Conservation (phyloP, 2,113 vertebrate species). For the Syngnathus floridae region DNA sequence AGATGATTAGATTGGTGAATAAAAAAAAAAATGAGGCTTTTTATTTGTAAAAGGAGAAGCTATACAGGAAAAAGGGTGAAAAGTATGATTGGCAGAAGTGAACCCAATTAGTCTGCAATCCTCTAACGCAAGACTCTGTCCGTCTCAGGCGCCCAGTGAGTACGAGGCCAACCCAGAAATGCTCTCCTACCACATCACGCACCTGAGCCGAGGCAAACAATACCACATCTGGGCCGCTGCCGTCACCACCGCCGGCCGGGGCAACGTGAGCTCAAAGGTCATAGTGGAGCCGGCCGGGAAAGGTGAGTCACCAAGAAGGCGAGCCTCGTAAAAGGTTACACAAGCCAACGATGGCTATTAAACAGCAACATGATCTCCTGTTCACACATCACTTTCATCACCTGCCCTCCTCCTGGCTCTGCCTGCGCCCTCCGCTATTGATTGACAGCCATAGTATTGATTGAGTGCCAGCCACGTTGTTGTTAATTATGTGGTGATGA, state of each 20-base stretch:
- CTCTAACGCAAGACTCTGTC: constrained; percentile 28
- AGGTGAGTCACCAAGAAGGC: constrained; percentile 68
- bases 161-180: constrained; percentile 94
- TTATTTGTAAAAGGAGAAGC: too few species aligned
- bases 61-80: too few species aligned
- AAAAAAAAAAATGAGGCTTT: too few species aligned
- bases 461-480: constrained; percentile 53
- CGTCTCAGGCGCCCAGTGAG: constrained; percentile 87
- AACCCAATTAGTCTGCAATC: neutral
- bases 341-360: constrained; percentile 26
- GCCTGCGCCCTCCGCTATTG: constrained; percentile 47
- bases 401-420: constrained; percentile 23
- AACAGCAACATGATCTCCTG: constrained; percentile 19
- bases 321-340: constrained; percentile 47
- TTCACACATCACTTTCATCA: constrained; percentile 24
- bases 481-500: constrained; percentile 75
- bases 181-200: constrained; percentile 92
- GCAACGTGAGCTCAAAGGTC: constrained; percentile 95
- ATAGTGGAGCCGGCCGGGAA: constrained; percentile 93
- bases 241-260: constrained; percentile 89
- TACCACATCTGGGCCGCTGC: constrained; percentile 96
- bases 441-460: constrained; percentile 67
- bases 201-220: constrained; percentile 88
- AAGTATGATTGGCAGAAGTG: neutral
- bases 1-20: too few species aligned